Evolutionary conservation across 1,140 invertebrate species (phyloP).

Genomic region (Solenopsis fugax): DNA sequence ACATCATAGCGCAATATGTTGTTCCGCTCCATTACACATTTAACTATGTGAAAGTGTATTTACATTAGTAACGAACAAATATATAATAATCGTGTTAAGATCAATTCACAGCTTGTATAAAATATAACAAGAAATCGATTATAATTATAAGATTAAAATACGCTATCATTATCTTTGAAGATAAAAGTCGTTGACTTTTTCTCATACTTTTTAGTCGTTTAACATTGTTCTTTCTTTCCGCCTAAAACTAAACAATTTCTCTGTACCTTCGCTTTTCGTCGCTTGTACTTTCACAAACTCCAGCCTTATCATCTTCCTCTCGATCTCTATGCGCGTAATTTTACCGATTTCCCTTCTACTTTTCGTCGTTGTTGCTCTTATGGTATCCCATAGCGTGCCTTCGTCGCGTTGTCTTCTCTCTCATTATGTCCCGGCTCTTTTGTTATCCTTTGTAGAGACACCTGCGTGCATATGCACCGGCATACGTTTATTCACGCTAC

Average conservation of each 20-base stretch:
- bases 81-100: slow-evolving; percentile 7
- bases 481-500: slow-evolving; percentile 46
- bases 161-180: neutral
- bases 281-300: neutral
- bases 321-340: slow-evolving; percentile 47
- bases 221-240: neutral
- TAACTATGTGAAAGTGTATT: slow-evolving; percentile 14
- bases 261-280: neutral
- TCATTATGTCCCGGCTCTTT: slow-evolving; percentile 49
- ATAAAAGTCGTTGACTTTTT: neutral
- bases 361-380: slow-evolving; percentile 24
- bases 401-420: slow-evolving; percentile 36
- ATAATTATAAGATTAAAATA: neutral
- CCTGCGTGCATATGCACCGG: slow-evolving; percentile 43
- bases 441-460: slow-evolving; percentile 60
- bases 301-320: slow-evolving; percentile 55
- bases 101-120: neutral
- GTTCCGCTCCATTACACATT: slow-evolving; percentile 7
- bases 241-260: slow-evolving; percentile 20
- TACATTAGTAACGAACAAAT: neutral
- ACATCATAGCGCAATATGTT: slow-evolving; percentile 16
- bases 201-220: slow-evolving; percentile 8
- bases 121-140: neutral
- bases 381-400: slow-evolving; percentile 21
- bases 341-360: slow-evolving; percentile 47